These are phyloP conservation scores for Synanthedon formicaeformis DNA, from an alignment of 2,888 invertebrate genomes.

Conservation along the genomic window DNA sequence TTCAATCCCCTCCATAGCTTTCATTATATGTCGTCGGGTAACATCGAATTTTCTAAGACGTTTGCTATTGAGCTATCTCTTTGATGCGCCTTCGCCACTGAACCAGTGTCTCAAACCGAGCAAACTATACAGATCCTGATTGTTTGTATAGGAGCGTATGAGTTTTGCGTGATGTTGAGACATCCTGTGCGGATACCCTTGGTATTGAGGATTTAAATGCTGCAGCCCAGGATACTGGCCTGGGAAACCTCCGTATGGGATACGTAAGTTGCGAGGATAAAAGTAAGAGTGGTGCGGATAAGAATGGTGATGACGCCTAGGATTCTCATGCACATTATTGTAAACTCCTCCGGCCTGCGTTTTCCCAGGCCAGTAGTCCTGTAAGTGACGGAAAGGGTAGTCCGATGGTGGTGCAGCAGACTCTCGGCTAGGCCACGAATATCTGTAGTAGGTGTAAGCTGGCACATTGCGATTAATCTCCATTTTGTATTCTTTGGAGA, in stretches of 20 bases:
- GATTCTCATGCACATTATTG: constrained; percentile 46
- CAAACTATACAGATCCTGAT: constrained; percentile 57
- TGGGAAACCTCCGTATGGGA: constrained; percentile 17
- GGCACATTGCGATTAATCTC: constrained; percentile 14
- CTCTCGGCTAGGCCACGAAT: constrained; percentile 53
- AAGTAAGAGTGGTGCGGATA: constrained; percentile 42
- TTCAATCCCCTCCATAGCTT: constrained; percentile 48
- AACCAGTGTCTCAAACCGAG: constrained; percentile 63
- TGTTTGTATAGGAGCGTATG: constrained; percentile 31
- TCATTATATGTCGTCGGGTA: constrained; percentile 67
- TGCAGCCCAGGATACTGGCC: constrained; percentile 27
- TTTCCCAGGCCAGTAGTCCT: constrained; percentile 60
- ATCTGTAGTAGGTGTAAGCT: constrained; percentile 36
- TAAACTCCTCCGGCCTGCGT: constrained; percentile 51
- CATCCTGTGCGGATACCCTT: constrained; percentile 37
- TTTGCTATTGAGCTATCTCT: constrained; percentile 50
- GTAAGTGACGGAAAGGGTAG: constrained; percentile 57
- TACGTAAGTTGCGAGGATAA: constrained; percentile 34
- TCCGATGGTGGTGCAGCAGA: constrained; percentile 46
- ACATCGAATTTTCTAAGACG: constrained; percentile 56
- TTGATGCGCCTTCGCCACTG: constrained; percentile 56
- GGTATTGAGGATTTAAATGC: constrained; percentile 35
- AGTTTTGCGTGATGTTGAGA: constrained; percentile 35
- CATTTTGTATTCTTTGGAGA: constrained; percentile 14
- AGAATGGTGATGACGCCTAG: constrained; percentile 57